Evolutionary conservation across 2,888 invertebrate genomes (phyloP), one percentile per base, ranked within the genome.

Genomic region (Mythimna impura): DNA sequence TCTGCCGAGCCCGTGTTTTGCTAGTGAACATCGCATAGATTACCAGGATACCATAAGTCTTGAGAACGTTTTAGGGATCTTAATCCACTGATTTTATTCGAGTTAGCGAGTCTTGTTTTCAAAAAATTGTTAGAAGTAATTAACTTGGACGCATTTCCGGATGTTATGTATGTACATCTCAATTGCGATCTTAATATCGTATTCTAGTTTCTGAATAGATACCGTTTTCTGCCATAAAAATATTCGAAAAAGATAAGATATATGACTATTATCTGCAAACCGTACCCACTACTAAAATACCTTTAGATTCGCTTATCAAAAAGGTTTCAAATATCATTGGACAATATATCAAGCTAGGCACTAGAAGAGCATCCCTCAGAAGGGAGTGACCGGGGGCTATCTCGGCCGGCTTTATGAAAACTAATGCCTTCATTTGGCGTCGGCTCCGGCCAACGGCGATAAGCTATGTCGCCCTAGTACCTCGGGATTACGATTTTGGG

Each of bases 401-500:
- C 94, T 91, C 90, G 92, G 88, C 87, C 87, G 92, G 95, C 93
- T 95, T 95, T 95, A 95, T 95, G 95, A 95, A 95, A 95, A 95
- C 95, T 95, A 95, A 95, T 95, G 95, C 95, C 94, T 95, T 95
- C 94, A 95, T 95, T 95, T 95, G 94, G 93, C 93, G 92, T 91
- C 90, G 87, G 88, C 91, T 91, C 90, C 92, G 93, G 90, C 89
- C 89, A 91, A 91, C 86, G 87, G 90, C 93, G 94, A 95, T 95
- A 95, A 95, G 95, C 95, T 91, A 93, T 93, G 95, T 93, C 94
- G 91, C 92, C 93, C 94, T 93, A 92, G 94, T 94, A 91, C 91
- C 92, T 85, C 89, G 91, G 95, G 94, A 94, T 95, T 95, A 95
- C 92, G 91, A 90, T 91, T 91, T 91, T 89, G 91, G 93, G 92